Evolutionary conservation across 2,113 vertebrate species (phyloP).

Genomic region (Peucedramus taeniatus): DNA sequence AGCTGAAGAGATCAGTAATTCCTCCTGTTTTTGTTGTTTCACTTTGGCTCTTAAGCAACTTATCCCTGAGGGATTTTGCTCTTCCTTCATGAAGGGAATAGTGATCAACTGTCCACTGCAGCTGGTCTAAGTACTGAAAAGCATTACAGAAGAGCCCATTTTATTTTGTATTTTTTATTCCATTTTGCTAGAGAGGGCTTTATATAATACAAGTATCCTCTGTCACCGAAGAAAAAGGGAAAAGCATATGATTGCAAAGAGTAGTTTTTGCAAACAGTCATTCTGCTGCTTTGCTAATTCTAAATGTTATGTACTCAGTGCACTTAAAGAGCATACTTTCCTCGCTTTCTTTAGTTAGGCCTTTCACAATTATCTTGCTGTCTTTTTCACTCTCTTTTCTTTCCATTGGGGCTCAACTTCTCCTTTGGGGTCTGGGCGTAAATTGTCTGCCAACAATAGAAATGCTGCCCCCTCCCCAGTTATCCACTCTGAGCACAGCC

Average conservation of each 20-base stretch:
- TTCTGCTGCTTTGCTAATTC: constrained; percentile 43
- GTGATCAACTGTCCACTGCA: background rate
- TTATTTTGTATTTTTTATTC: background rate
- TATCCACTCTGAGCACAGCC: background rate
- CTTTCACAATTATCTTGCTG: background rate
- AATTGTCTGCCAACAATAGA: background rate
- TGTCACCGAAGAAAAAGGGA: constrained; percentile 8
- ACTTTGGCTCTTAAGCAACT: background rate
- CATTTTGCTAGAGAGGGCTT: background rate
- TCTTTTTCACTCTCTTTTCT: background rate
- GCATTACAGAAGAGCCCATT: background rate
- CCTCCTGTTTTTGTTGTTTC: background rate
- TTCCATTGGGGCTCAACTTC: background rate
- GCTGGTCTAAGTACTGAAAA: background rate
- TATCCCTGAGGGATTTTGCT: background rate
- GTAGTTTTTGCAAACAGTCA: constrained; percentile 23
- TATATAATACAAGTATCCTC: background rate
- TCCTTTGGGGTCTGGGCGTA: background rate
- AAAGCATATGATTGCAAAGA: constrained; percentile 15
- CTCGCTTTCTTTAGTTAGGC: background rate
- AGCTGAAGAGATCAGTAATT: background rate
- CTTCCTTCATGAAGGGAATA: background rate
- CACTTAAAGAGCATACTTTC: background rate
- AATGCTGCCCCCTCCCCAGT: background rate
- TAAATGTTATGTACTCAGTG: background rate